Percentiles rank a stretch among this genome's conserved stretches.
Conservation (phyloP, 1,140 invertebrate species). For the Lerema accius region DNA sequence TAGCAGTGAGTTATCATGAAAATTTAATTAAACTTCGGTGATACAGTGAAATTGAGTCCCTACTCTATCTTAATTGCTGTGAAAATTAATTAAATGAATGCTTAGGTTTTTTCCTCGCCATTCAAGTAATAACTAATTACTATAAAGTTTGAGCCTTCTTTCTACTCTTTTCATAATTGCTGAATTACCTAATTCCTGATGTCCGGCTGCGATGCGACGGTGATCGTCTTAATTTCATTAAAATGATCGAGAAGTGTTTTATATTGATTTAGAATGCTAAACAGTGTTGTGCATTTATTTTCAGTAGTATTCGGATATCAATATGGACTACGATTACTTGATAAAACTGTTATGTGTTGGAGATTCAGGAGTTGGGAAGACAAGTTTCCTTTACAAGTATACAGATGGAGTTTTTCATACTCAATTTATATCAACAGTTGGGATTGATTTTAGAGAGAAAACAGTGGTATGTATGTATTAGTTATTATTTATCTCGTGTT, state of each 20-base stretch:
- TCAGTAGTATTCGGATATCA: constrained; percentile 39
- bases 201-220: constrained; percentile 24
- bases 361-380: constrained; percentile 96
- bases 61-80: too few relatives aligned
- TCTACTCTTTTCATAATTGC: background rate
- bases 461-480: constrained; percentile 89
- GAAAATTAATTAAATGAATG: too few relatives aligned
- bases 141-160: too few relatives aligned
- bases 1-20: too few relatives aligned
- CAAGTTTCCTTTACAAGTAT: constrained; percentile 96
- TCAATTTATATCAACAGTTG: constrained; percentile 98
- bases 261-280: background rate
- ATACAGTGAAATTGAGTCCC: too few relatives aligned
- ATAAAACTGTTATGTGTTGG: constrained; percentile 98
- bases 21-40: too few relatives aligned
- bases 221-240: constrained; percentile 15
- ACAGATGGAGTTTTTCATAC: constrained; percentile 96
- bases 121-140: too few relatives aligned
- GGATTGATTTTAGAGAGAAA: constrained; percentile 99
- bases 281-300: constrained; percentile 7
- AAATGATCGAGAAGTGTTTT: background rate
- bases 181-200: constrained; percentile 3
- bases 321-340: constrained; percentile 97
- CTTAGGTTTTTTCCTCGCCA: too few relatives aligned
- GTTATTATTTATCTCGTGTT: too few relatives aligned